Evolutionary conservation across 2,888 invertebrate species (phyloP).

Genomic region (Bellardia pandia): DNA sequence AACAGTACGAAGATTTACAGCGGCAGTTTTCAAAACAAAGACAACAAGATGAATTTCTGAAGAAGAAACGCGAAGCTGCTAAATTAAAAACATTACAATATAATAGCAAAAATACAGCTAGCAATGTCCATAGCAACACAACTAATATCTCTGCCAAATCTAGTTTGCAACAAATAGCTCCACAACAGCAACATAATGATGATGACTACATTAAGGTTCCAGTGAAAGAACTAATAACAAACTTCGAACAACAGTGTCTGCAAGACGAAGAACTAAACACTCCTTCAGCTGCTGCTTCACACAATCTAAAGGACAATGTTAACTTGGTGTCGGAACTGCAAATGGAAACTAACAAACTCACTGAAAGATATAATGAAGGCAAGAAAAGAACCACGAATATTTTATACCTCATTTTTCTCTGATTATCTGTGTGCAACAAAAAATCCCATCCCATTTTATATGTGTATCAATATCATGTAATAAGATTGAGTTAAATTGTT

Average conservation of each 20-base stretch:
- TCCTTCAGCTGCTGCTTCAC: not conserved
- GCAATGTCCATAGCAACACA: not conserved
- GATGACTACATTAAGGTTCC: conserved; percentile 83
- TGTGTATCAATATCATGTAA: not conserved
- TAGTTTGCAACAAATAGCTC: not conserved
- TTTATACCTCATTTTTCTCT: not conserved
- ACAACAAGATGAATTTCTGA: conserved; percentile 29
- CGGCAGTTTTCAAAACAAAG: conserved; percentile 75
- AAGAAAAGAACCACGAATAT: conserved; percentile 41
- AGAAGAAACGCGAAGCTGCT: conserved; percentile 46
- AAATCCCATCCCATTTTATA: not conserved
- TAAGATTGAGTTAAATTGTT: not conserved
- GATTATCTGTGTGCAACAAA: not conserved
- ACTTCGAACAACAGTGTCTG: conserved; percentile 86
- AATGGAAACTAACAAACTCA: not conserved
- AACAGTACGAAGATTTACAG: conserved; percentile 77
- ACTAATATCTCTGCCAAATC: not conserved
- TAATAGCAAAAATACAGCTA: not conserved
- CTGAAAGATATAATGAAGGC: conserved; percentile 42
- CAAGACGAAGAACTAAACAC: conserved; percentile 30
- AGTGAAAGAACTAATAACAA: conserved; percentile 85
- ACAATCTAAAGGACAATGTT: not conserved
- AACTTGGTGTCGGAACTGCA: not conserved
- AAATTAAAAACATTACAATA: conserved; percentile 57
- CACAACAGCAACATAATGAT: not conserved